phyloP scores from a whole-genome alignment of 2,113 vertebrate genomes.

The Tachysurus vachellii region DNA sequence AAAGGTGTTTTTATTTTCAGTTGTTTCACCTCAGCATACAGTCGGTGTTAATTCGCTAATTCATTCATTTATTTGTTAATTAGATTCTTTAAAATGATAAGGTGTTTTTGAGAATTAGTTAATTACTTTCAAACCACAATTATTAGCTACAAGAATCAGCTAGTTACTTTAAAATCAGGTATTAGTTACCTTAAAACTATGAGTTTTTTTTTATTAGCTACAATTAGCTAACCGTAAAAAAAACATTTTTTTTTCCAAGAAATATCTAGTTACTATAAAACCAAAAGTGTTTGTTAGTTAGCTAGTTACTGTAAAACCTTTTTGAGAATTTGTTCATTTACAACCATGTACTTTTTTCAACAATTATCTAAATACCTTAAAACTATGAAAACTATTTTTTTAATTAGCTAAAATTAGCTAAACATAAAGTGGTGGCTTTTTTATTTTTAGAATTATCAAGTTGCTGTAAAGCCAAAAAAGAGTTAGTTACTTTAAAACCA shows the following conservation, averaged over 20 bases:
- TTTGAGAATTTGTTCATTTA: no score
- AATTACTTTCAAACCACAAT: background rate
- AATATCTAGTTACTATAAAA: no score
- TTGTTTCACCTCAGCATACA: background rate
- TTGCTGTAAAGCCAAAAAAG: background rate
- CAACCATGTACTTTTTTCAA: no score
- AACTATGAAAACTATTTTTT: no score
- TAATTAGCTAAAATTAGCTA: no score
- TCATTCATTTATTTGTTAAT: background rate
- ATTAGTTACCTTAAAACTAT: no score
- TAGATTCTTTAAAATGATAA: background rate
- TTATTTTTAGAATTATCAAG: background rate
- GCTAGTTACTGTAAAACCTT: background rate
- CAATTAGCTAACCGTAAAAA: no score
- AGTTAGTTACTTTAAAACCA: background rate
- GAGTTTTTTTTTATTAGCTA: background rate
- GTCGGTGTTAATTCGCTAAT: no score
- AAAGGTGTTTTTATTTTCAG: background rate
- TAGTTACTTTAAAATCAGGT: background rate
- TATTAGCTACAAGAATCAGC: background rate
- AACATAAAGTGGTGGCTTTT: no score
- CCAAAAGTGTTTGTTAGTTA: background rate
- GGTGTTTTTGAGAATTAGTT: background rate
- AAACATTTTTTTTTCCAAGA: no score
- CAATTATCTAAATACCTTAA: no score